Conservation (phyloP, 2,797 vertebrate species). For the Ispidina picta region DNA sequence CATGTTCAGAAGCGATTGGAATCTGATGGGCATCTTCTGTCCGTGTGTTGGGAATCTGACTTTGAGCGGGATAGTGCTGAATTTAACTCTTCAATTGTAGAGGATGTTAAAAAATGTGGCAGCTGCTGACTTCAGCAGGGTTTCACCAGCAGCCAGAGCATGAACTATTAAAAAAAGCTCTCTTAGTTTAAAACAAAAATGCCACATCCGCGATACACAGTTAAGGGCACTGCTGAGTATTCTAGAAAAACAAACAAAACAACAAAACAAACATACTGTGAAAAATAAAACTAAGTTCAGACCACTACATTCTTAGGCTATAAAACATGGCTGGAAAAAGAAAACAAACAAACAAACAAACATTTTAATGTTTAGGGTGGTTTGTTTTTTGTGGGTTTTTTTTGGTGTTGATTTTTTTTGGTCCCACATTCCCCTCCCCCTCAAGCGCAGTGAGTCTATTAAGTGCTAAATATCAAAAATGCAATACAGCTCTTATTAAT, state of each 20-base stretch:
- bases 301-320: not conserved
- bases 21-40: not conserved
- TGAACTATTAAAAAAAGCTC: not conserved
- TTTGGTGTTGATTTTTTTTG: too few species aligned
- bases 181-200: not conserved
- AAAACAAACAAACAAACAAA: too few species aligned
- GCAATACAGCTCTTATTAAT: not conserved
- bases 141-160: not conserved
- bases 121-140: not conserved
- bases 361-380: not conserved
- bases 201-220: not conserved
- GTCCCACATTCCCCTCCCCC: too few species aligned
- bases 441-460: not conserved
- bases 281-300: not conserved
- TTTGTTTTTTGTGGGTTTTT: too few species aligned
- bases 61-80: not conserved
- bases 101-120: not conserved
- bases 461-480: slow-evolving; percentile 18
- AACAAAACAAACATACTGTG: not conserved
- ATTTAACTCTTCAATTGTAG: not conserved
- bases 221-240: not conserved
- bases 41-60: not conserved
- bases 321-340: not conserved
- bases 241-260: not conserved
- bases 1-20: not conserved